These are phyloP conservation scores for Monochamus alternatus DNA, from an alignment of 2,888 invertebrate species.

Conservation along the genomic window DNA sequence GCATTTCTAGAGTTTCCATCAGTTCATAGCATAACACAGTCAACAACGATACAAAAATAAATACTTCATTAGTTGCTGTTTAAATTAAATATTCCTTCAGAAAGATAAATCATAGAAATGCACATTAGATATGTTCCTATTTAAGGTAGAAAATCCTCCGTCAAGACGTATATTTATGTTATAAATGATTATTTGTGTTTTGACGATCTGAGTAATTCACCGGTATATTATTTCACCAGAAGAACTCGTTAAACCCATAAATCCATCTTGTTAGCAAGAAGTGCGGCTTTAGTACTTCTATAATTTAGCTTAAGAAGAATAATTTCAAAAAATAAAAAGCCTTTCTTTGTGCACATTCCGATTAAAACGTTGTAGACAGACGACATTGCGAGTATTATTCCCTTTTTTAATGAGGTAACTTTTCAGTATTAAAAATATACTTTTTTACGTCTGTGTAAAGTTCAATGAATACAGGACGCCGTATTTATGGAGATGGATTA, in stretches of 20 bases:
- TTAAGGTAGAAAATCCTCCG: too few species aligned
- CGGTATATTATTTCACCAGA: neutral
- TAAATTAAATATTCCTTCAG: too few species aligned
- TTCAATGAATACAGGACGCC: conserved; percentile 53
- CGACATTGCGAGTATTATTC: conserved; percentile 31
- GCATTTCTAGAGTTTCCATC: too few species aligned
- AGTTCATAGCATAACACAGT: too few species aligned
- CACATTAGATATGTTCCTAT: too few species aligned
- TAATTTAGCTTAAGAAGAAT: conserved; percentile 14
- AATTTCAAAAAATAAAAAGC: conserved; percentile 43
- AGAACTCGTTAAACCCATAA: conserved; percentile 1
- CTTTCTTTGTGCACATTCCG: conserved; percentile 49
- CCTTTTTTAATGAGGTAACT: conserved; percentile 45
- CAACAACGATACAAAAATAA: too few species aligned
- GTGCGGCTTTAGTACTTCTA: conserved; percentile 11
- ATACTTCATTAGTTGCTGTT: too few species aligned
- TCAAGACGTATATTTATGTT: too few species aligned
- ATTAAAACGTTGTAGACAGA: conserved; percentile 40
- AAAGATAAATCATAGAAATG: too few species aligned
- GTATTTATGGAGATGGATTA: conserved; percentile 55
- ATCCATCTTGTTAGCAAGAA: conserved; percentile 28
- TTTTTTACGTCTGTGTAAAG: conserved; percentile 45
- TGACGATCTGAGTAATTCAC: neutral
- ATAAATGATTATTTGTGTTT: conserved; percentile 17
- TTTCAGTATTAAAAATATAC: conserved; percentile 47